Conservation (phyloP, 2,113 vertebrate genomes). For the Ciconia stormi region DNA sequence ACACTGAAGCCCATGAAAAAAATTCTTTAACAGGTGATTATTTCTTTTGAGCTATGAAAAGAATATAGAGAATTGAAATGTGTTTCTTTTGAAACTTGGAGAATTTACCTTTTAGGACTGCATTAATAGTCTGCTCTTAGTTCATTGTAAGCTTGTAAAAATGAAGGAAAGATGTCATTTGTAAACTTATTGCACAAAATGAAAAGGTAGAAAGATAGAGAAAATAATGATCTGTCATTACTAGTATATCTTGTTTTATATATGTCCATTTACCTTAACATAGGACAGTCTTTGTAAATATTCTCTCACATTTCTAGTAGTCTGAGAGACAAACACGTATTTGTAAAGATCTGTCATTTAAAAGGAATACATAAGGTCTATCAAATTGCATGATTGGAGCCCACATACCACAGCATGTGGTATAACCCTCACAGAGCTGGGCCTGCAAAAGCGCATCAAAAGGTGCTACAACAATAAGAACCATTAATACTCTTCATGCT, state of each 20-base stretch:
- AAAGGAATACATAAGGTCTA: background rate
- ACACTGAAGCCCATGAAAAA: background rate
- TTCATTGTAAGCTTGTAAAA: background rate
- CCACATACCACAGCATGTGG: background rate
- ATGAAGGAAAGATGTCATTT: background rate
- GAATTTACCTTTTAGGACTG: background rate
- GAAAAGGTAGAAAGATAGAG: background rate
- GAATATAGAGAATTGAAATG: background rate
- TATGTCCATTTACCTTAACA: background rate
- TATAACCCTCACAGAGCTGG: background rate
- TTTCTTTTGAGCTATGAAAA: background rate
- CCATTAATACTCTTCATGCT: background rate
- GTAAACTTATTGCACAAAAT: background rate
- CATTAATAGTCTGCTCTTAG: background rate
- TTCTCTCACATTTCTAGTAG: background rate
- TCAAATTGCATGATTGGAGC: background rate
- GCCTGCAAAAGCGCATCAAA: background rate
- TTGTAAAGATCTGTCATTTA: background rate
- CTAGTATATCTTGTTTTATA: background rate
- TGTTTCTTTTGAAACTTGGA: background rate
- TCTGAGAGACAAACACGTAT: background rate
- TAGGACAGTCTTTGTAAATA: background rate
- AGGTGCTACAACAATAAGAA: background rate
- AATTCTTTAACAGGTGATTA: background rate
- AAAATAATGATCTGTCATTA: background rate